Conservation (phyloP, 2,113 vertebrate genomes). For the Anas platyrhynchos region DNA sequence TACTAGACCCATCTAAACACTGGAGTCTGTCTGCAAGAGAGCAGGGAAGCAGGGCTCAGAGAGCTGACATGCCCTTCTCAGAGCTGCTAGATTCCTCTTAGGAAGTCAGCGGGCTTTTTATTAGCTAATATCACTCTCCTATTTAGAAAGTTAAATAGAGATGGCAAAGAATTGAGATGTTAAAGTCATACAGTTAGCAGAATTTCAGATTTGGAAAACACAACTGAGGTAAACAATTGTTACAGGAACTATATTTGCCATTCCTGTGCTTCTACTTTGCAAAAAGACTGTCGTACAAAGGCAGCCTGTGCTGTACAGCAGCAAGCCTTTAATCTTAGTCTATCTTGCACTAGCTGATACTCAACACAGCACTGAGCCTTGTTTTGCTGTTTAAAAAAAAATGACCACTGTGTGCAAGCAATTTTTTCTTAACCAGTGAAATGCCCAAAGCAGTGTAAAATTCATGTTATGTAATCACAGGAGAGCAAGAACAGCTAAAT, state of each 20-base stretch:
- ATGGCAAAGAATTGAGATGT: background rate
- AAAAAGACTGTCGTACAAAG: background rate
- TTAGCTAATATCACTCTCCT: background rate
- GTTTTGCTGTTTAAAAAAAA: background rate
- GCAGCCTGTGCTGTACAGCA: background rate
- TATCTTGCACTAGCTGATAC: background rate
- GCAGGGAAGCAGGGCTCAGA: background rate
- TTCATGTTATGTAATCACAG: conserved; percentile 41
- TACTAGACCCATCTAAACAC: background rate
- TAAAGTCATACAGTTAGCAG: background rate
- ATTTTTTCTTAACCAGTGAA: conserved; percentile 10
- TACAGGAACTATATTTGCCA: background rate
- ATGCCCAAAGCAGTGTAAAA: conserved; percentile 56
- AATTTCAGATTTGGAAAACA: conserved; percentile 15
- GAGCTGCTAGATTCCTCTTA: background rate
- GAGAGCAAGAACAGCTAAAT: conserved; percentile 56
- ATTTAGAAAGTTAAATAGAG: background rate
- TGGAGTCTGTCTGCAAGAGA: background rate
- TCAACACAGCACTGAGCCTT: background rate
- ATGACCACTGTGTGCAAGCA: background rate
- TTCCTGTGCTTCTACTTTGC: background rate
- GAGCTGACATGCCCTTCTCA: background rate
- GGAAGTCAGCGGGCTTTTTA: background rate
- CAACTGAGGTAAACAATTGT: background rate
- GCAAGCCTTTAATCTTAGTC: conserved; percentile 26